These are phyloP conservation scores for Sminthurides bifidus DNA, from an alignment of 1,140 invertebrate species.

Conservation along the genomic window DNA sequence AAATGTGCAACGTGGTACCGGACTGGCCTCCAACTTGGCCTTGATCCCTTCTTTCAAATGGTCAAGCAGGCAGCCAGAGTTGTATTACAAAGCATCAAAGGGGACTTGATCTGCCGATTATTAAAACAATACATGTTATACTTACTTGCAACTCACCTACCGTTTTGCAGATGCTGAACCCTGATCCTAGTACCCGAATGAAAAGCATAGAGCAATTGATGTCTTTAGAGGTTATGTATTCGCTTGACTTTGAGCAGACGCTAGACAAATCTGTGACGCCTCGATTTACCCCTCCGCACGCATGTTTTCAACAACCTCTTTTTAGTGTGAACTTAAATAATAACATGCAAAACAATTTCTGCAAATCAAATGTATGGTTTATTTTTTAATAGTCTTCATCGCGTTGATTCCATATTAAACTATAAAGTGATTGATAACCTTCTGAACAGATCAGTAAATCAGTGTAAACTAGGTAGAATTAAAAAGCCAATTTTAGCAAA, in stretches of 20 bases:
- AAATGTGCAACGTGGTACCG: conserved; percentile 40
- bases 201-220: conserved; percentile 52
- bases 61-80: conserved; percentile 48
- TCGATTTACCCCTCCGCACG: conserved; percentile 57
- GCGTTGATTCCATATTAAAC: too few species aligned
- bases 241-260: conserved; percentile 52
- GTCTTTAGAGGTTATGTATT: conserved; percentile 46
- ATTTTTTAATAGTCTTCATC: too few species aligned
- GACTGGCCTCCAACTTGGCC: conserved; percentile 39
- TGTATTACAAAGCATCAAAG: too few species aligned
- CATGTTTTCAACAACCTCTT: too few species aligned
- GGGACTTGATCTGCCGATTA: neutral
- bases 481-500: too few species aligned
- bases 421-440: too few species aligned
- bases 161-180: conserved; percentile 48
- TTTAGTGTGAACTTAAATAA: too few species aligned
- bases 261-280: conserved; percentile 53
- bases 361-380: too few species aligned
- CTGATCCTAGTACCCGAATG: conserved; percentile 51
- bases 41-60: conserved; percentile 42
- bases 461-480: too few species aligned
- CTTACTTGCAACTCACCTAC: neutral
- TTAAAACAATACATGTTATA: neutral
- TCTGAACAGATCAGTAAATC: too few species aligned
- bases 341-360: too few species aligned